Base-by-base conservation (phyloP, 2,797 vertebrate genomes). In the Anolis apletophallus region DNA sequence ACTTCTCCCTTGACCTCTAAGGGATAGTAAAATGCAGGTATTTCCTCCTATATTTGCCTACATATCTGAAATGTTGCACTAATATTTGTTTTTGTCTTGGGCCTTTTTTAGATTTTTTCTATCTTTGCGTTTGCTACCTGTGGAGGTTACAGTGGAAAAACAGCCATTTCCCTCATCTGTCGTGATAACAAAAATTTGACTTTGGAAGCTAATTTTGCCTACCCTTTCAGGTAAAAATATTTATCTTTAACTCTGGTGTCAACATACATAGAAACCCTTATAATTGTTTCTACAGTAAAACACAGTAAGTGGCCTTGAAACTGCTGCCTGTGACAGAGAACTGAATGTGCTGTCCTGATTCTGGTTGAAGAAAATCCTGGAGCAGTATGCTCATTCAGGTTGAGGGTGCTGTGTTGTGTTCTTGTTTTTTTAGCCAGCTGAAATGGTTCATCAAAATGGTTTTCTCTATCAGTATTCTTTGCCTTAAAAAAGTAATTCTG, bases 91-190 rank as follows among this genome's bases (percentile, higher is more conserved):
- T 34, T 1, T 0, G 14, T 14, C 26, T 61, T 72, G 3, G 0
- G 12, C 77, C 64, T 1, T 40, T 23, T 6, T 29, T 93, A 98
- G 97, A 94, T 98, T 86, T 96, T 97, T 0, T 97, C 97, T 84
- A 96, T 97, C 85, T 97, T 97, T 88, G 96, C 97, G 0, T 98
- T 98, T 73, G 97, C 96, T 88, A 97, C 97, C 89, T 97, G 97
- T 14, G 95, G 97, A 0, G 96, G 97, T 14, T 98, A 95, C 91
- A 95, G 93, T 0, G 97, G 97, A n/a, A 91, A 3, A 61, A 97
- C 97, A 87, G 80, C 96, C 69, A 0, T 98, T 21, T 87, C 92
- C 2, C 1, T 98, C 36, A 81, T 90, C 72, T 98, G 97, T 54
- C 0, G 0, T 0, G 2, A 1, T 6, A 5, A 85, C 32, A 69